Conservation (phyloP, 2,888 invertebrate species). For the Liopterus haemorrhoidalis region DNA sequence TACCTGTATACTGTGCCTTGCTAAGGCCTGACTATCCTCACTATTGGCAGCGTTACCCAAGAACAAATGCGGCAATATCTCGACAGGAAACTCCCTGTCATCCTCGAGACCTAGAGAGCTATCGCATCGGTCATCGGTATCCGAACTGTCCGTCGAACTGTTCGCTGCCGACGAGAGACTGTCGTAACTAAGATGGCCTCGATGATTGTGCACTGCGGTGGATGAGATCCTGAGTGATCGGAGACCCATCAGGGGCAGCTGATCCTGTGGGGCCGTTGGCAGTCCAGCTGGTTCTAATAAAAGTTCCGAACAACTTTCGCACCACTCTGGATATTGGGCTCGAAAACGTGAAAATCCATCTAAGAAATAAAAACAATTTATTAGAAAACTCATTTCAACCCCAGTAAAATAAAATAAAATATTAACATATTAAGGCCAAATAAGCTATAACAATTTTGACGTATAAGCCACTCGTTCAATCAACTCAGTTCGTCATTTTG, state of each 20-base stretch:
- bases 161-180: conserved; percentile 44
- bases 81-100: conserved; percentile 82
- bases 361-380: too few relatives aligned
- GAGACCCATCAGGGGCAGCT: conserved; percentile 42
- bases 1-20: conserved; percentile 83
- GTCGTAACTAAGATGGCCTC: conserved; percentile 41
- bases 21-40: conserved; percentile 80
- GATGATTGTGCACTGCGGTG: conserved; percentile 35
- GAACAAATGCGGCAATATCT: conserved; percentile 89
- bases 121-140: conserved; percentile 48
- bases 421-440: too few relatives aligned
- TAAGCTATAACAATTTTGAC: too few relatives aligned
- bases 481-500: too few relatives aligned
- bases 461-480: too few relatives aligned
- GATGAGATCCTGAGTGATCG: conserved; percentile 43
- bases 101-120: conserved; percentile 53
- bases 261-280: conserved; percentile 38
- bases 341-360: conserved; percentile 83
- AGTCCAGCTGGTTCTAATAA: conserved; percentile 36
- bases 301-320: conserved; percentile 67
- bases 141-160: conserved; percentile 46
- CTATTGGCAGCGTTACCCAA: conserved; percentile 94
- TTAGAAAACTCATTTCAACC: too few relatives aligned
- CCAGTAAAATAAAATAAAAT: too few relatives aligned
- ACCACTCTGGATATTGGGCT: conserved; percentile 84